Percentiles rank a stretch among this genome's conserved stretches.
Evolutionary conservation across 1,140 invertebrate species (phyloP).

Genomic region (Elysia chlorotica): DNA sequence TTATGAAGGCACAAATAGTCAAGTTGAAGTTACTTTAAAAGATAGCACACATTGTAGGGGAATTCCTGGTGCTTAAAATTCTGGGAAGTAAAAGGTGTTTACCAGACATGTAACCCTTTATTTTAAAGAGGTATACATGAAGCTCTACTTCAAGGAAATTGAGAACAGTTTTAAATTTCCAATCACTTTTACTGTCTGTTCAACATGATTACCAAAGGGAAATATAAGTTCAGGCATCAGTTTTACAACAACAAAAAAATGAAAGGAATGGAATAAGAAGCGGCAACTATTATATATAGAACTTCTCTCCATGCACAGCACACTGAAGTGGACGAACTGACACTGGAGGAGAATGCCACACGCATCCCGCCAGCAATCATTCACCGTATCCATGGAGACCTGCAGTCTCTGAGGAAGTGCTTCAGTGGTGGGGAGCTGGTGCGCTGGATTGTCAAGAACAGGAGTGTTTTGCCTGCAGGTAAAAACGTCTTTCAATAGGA

Average conservation of each 20-base stretch:
- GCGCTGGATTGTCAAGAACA: slow-evolving; percentile 44
- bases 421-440: slow-evolving; percentile 49
- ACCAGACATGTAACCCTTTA: no score
- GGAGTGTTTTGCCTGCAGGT: slow-evolving; percentile 28
- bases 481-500: slow-evolving; percentile 12
- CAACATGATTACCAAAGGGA: not conserved
- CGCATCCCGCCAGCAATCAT: slow-evolving; percentile 9
- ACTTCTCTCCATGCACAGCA: not conserved
- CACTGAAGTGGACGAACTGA: slow-evolving; percentile 5
- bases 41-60: no score
- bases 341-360: slow-evolving; percentile 14
- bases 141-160: not conserved
- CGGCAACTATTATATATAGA: not conserved
- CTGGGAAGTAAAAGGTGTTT: no score
- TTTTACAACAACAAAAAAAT: not conserved
- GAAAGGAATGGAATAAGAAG: not conserved
- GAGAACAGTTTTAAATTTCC: not conserved
- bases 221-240: no score
- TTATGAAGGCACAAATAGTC: no score
- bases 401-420: slow-evolving; percentile 44
- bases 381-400: slow-evolving; percentile 44
- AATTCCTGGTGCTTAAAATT: no score
- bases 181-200: not conserved
- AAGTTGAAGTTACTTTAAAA: no score
- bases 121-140: no score